Conservation (phyloP, 92 coral and sea anemone genomes). For the Epizoanthus scotinus region DNA sequence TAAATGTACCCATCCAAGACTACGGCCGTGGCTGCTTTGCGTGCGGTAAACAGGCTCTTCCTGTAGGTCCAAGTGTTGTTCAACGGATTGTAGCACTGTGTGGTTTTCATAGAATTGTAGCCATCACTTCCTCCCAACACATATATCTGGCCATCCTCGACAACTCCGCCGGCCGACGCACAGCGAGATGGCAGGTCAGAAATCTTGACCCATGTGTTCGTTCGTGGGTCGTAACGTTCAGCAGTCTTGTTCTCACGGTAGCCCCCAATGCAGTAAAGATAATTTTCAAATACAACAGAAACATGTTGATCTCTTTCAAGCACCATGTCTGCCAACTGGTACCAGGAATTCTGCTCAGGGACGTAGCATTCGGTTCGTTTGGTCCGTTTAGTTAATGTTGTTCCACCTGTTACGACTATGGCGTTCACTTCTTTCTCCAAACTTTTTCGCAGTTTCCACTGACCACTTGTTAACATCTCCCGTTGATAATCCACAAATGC, state of each 20-base stretch:
- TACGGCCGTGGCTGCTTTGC: constrained; percentile 70
- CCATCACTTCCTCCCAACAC: constrained; percentile 74
- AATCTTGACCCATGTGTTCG: constrained; percentile 53
- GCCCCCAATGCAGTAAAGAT: constrained; percentile 61
- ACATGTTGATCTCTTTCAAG: constrained; percentile 61
- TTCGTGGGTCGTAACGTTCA: constrained; percentile 62
- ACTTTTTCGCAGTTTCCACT: constrained; percentile 46
- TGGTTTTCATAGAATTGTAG: constrained; percentile 43
- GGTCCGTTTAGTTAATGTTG: constrained; percentile 32
- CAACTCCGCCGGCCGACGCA: constrained; percentile 61
- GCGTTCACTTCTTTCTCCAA: constrained; percentile 42
- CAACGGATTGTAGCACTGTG: constrained; percentile 69
- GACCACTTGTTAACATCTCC: constrained; percentile 5
- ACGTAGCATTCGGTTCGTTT: constrained; percentile 42
- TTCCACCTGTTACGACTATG: constrained; percentile 57
- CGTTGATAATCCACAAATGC: constrained; percentile 22
- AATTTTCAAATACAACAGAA: constrained; percentile 47
- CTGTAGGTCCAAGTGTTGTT: constrained; percentile 62
- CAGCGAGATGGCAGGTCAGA: constrained; percentile 40
- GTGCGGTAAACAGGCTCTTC: constrained; percentile 55
- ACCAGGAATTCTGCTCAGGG: constrained; percentile 47
- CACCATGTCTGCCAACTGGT: constrained; percentile 53
- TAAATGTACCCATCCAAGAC: constrained; percentile 49
- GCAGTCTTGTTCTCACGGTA: constrained; percentile 47
- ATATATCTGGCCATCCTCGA: constrained; percentile 53